Evolutionary conservation across 2,113 vertebrate species (phyloP), one percentile per base, ranked within the genome.

Genomic region (Callipepla squamata): DNA sequence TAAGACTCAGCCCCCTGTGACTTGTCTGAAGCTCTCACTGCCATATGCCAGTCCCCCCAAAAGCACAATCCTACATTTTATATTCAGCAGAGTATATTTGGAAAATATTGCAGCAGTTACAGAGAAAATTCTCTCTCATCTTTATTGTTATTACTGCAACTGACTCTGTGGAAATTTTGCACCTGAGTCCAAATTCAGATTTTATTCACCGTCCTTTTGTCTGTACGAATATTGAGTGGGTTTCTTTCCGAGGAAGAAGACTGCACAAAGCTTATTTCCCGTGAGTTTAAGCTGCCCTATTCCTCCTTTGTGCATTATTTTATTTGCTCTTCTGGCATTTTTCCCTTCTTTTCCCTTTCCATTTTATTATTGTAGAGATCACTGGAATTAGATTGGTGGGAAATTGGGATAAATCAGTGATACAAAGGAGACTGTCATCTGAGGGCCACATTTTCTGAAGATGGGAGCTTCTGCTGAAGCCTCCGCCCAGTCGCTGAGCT

Each of bases 91-190:
- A 70, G 47, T 47, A 38, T 70, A 44, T 77, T 90, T 85, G 61
- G 45, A 85, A 93, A 90, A 87, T 86, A 83, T 38, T 88, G 72
- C 69, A 47, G 55, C 76, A 88, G 32, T 83, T 90, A 83, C 40
- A 32, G 47, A 88, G 69, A 74, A 88, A 88, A 90, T 55, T 55
- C 9, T 38, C 32, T 85, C n/a, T 87, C 11, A 17, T 87, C 63
- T 90, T 85, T 91, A 79, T 81, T 75, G 80, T 90, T 85, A 73
- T 74, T 81, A 34, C 55, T 75, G 51, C 68, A 80, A 55, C 55
- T 75, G 59, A 80, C 28, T 81, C 89, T 11, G 50, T 70, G 38
- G 47, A 79, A 80, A 76, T 87, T 66, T 57, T 62, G 26, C 65
- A 76, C 70, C 17, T 7, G 28, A 70, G 26, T 76, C 48, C 45